A percentile compares a stretch with the other conserved stretches of the same genome.
Conservation (phyloP, 2,113 vertebrate species). For the Fulica atra region DNA sequence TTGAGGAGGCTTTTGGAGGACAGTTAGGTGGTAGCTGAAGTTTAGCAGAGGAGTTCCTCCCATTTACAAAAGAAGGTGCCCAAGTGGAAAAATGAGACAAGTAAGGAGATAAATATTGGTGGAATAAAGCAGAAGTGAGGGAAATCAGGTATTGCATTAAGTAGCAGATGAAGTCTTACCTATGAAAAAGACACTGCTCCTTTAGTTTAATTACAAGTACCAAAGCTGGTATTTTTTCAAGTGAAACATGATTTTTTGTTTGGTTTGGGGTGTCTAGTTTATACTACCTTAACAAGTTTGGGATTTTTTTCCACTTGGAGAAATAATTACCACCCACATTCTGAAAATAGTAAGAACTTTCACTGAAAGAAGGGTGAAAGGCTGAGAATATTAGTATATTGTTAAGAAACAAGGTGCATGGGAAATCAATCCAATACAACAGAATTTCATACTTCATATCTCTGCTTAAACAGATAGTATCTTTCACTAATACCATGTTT, state of each 20-base stretch:
- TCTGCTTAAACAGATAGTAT: background rate
- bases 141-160: background rate
- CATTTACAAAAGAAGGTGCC: background rate
- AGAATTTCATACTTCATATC: background rate
- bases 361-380: background rate
- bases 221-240: background rate
- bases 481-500: background rate
- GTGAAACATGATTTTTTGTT: background rate
- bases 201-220: background rate
- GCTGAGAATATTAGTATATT: background rate
- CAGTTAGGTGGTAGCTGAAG: background rate
- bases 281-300: background rate
- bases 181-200: background rate
- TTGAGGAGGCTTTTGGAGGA: background rate
- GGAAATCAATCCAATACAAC: background rate
- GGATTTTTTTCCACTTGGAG: background rate
- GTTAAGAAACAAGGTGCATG: background rate
- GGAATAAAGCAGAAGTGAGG: background rate
- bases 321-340: background rate
- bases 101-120: background rate
- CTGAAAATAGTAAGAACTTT: background rate
- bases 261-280: background rate
- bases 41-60: background rate
- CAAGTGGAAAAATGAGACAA: background rate
- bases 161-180: background rate